Base-by-base conservation (phyloP, 2,888 invertebrate species). In the Cryptocephalus moraei region DNA sequence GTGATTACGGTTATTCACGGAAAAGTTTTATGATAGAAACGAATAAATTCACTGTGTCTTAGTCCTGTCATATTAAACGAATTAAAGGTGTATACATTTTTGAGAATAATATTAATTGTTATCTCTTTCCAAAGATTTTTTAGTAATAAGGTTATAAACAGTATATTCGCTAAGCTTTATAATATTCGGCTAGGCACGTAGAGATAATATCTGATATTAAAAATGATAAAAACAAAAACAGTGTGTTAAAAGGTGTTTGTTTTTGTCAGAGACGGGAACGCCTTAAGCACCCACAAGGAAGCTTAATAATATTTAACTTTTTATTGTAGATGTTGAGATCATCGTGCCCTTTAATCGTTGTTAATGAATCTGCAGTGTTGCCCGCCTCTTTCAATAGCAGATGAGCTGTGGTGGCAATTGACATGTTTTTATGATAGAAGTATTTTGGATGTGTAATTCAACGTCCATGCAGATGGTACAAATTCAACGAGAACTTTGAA, bases 11-110 rank as follows among this genome's bases (percentile, higher is more conserved):
- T 22, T 22, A 22, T 6, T 22, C 22, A 22, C 22, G 22, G 6
- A 22, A 38, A 11, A 40, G 47, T 45, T 47, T 45, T 46, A 51
- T 47, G 51, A 48, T 45, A 58, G 69, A 58, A 69, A 68, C 69
- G 69, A 70, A 70, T 68, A 69, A 64, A 69, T 68, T 67, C 68
- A 69, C 67, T 67, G 71, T 71, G 71, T 71, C 71, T 71, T 71
- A 71, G 71, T 70, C 70, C 69, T 70, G 71, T 71, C 70, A 69
- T 69, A 69, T 70, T 70, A 70, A 69, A 70, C 69, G 69, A 71
- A 70, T 71, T 70, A 69, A 61, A 64, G 61, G 64, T 65, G 68
- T 70, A 69, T 70, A 70, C 68, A 70, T 69, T 69, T 69, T 69
- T 68, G 63, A 66, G 57, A 66, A 56, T 65, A 66, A 63, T 68